Evolutionary conservation across 2,113 vertebrate species (phyloP).

Genomic region (Lepus europaeus): DNA sequence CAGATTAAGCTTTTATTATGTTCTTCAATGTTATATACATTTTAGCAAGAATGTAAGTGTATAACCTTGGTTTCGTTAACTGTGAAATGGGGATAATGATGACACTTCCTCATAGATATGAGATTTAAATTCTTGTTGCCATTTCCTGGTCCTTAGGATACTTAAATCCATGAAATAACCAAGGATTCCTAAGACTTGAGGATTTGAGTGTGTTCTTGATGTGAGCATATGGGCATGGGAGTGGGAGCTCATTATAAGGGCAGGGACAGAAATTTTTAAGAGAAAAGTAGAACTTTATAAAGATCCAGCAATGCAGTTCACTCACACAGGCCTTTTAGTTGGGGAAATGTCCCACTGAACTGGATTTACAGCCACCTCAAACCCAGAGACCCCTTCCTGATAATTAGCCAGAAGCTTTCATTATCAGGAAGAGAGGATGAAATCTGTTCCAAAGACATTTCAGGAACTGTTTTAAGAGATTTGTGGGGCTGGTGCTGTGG

Average conservation of each 20-base stretch:
- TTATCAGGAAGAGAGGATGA: neutral
- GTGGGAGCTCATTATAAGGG: neutral
- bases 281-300: neutral
- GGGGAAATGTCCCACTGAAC: neutral
- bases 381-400: neutral
- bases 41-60: neutral
- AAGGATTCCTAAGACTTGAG: neutral
- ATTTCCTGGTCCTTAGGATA: neutral
- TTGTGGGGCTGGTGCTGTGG: neutral
- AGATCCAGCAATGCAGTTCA: neutral
- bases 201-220: neutral
- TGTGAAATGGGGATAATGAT: neutral
- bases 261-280: neutral
- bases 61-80: neutral
- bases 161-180: neutral
- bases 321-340: neutral
- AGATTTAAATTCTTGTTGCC: constrained; percentile 15
- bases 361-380: neutral
- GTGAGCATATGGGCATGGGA: neutral
- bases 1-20: neutral
- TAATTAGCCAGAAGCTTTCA: neutral
- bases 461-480: neutral
- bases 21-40: neutral
- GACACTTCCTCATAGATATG: neutral
- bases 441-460: neutral